Conservation (phyloP, 2,888 invertebrate genomes). For the Oscheius sp. region DNA sequence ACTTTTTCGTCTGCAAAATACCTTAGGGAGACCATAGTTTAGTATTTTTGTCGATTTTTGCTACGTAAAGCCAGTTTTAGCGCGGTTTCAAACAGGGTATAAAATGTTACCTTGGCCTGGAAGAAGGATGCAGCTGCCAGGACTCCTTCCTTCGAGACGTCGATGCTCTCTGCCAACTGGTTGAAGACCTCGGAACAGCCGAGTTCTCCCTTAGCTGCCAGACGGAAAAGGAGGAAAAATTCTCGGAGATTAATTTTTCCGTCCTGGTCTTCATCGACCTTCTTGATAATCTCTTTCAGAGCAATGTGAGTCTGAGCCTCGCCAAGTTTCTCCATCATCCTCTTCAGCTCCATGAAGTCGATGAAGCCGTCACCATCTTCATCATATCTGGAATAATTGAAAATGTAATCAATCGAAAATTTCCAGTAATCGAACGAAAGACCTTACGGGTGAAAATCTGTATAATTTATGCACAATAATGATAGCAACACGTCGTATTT, state of each 20-base stretch:
- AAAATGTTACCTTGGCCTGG: slow-evolving; percentile 56
- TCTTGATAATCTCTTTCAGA: slow-evolving; percentile 89
- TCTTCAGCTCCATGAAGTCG: slow-evolving; percentile 88
- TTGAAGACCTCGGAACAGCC: slow-evolving; percentile 82
- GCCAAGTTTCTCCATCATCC: slow-evolving; percentile 95
- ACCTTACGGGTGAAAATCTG: no score
- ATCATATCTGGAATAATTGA: slow-evolving; percentile 52
- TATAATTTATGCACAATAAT: no score
- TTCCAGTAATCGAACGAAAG: no score
- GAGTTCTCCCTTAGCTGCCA: slow-evolving; percentile 91
- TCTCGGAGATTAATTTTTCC: slow-evolving; percentile 87
- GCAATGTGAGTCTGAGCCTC: slow-evolving; percentile 95
- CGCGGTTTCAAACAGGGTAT: no score
- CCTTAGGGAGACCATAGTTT: background rate
- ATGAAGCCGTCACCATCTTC: slow-evolving; percentile 81
- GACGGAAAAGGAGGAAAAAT: slow-evolving; percentile 81
- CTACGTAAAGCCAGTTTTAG: no score
- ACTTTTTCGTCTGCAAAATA: background rate
- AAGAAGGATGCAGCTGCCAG: slow-evolving; percentile 62
- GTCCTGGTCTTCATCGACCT: slow-evolving; percentile 77
- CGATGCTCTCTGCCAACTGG: slow-evolving; percentile 59
- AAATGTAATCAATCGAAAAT: background rate
- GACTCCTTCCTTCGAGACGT: slow-evolving; percentile 65
- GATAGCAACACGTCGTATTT: no score
- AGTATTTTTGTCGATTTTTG: no score